Conservation (phyloP, 2,113 vertebrate species). For the Panthera leo region DNA sequence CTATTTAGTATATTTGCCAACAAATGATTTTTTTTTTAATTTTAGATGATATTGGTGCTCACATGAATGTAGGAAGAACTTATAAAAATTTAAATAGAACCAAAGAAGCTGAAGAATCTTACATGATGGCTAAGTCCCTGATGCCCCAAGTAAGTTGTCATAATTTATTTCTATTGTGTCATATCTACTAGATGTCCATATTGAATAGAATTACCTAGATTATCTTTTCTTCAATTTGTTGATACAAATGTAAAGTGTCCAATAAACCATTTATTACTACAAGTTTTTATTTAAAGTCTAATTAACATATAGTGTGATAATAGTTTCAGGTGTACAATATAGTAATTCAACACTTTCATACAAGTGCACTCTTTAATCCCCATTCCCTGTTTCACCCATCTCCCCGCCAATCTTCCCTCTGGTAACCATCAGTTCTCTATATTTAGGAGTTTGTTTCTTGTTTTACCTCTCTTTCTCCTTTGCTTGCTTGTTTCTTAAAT, state of each 20-base stretch:
- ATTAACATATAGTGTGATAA: background rate
- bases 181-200: background rate
- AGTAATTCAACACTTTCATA: background rate
- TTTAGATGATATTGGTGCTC: constrained; percentile 97
- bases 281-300: background rate
- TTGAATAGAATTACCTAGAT: background rate
- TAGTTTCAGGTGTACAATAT: background rate
- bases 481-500: background rate
- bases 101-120: constrained; percentile 97
- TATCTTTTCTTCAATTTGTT: background rate
- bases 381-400: background rate
- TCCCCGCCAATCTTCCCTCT: background rate
- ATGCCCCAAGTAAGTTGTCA: constrained; percentile 95
- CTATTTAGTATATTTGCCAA: constrained; percentile 23
- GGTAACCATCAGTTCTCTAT: background rate
- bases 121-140: constrained; percentile 95
- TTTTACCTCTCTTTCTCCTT: background rate
- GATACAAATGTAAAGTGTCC: background rate
- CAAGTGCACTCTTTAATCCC: background rate
- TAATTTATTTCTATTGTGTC: background rate
- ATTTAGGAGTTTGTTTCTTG: background rate
- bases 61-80: constrained; percentile 99
- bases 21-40: constrained; percentile 58
- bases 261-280: background rate
- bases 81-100: constrained; percentile 98